Percentiles rank a stretch among this genome's conserved stretches.
Evolutionary conservation across 1,140 invertebrate species (phyloP).

Genomic region (Elysia chlorotica): DNA sequence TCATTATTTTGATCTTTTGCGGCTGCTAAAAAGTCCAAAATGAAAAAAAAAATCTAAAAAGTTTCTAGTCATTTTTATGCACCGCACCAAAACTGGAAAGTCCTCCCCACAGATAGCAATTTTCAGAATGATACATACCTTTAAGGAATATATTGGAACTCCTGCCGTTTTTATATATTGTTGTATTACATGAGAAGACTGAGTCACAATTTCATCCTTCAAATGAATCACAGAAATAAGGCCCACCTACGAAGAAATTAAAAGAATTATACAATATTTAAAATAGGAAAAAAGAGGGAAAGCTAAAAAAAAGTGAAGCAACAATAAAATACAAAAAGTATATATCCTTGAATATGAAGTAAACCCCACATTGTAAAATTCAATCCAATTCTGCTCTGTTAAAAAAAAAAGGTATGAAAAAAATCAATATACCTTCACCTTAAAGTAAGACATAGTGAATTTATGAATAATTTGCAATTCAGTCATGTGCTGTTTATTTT

Average conservation of each 20-base stretch:
- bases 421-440: too few relatives aligned
- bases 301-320: too few relatives aligned
- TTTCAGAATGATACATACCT: slow-evolving; percentile 22
- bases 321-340: too few relatives aligned
- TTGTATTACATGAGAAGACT: slow-evolving; percentile 32
- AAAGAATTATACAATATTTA: too few relatives aligned
- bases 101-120: neutral
- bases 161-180: slow-evolving; percentile 35
- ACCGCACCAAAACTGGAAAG: neutral
- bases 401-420: too few relatives aligned
- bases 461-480: too few relatives aligned
- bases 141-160: slow-evolving; percentile 25
- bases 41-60: neutral
- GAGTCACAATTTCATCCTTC: slow-evolving; percentile 29
- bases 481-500: too few relatives aligned
- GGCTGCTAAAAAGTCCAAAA: neutral
- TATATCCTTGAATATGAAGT: too few relatives aligned
- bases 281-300: too few relatives aligned
- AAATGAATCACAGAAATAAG: slow-evolving; percentile 35
- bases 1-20: neutral
- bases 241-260: slow-evolving; percentile 27
- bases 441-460: too few relatives aligned
- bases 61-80: neutral
- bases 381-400: too few relatives aligned
- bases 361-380: too few relatives aligned